These are phyloP conservation scores for Embidobia sp. DNA, from an alignment of 2,888 invertebrate genomes.

Conservation along the genomic window DNA sequence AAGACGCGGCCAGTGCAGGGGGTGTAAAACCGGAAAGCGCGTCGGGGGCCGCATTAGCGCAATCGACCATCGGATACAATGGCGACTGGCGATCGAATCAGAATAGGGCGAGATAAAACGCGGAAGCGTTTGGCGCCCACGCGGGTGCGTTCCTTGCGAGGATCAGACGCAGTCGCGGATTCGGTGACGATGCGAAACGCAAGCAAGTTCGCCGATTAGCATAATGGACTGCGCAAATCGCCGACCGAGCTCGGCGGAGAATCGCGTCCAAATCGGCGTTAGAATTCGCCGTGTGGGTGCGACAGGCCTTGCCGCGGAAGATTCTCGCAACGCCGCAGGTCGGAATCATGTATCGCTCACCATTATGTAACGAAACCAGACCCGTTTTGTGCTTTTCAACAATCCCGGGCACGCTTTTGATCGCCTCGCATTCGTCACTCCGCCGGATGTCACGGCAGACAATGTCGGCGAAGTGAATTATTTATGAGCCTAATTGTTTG, in stretches of 20 bases:
- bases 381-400: too few species aligned
- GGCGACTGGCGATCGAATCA: too few species aligned
- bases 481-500: too few species aligned
- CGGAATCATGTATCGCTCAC: slow-evolving; percentile 31
- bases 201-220: slow-evolving; percentile 36
- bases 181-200: slow-evolving; percentile 34
- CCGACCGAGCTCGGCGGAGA: slow-evolving; percentile 55
- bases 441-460: too few species aligned
- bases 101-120: slow-evolving; percentile 54
- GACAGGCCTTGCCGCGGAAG: slow-evolving; percentile 67
- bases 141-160: slow-evolving; percentile 15
- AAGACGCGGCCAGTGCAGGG: too few species aligned
- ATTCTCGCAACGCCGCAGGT: slow-evolving; percentile 53
- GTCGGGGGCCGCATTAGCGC: too few species aligned
- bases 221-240: slow-evolving; percentile 53
- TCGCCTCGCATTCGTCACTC: too few species aligned
- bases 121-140: slow-evolving; percentile 60
- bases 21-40: too few species aligned
- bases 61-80: too few species aligned
- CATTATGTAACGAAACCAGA: slow-evolving; percentile 29
- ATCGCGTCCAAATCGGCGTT: slow-evolving; percentile 59
- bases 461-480: too few species aligned
- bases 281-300: slow-evolving; percentile 71
- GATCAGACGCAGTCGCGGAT: slow-evolving; percentile 21
- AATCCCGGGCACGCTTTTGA: too few species aligned